Percentiles rank a stretch among this genome's conserved stretches.
These are phyloP conservation scores for Laothoe populi DNA, from an alignment of 2,888 invertebrate species.

Conservation along the genomic window DNA sequence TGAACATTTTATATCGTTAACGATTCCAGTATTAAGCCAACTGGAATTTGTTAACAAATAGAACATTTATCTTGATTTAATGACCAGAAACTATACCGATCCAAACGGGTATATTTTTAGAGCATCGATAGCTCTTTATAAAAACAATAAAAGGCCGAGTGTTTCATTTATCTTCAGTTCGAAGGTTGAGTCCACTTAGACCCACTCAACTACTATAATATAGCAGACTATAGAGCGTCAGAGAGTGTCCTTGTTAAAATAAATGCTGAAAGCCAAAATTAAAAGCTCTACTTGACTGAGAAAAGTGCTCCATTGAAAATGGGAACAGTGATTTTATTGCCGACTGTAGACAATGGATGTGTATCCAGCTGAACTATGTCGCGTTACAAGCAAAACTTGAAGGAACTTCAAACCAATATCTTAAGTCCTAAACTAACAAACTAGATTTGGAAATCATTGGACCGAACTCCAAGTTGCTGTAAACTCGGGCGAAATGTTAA, in stretches of 20 bases:
- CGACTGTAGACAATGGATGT: slow-evolving; percentile 26
- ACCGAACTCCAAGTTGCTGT: slow-evolving; percentile 51
- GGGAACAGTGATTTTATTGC: slow-evolving; percentile 23
- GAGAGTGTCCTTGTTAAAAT: slow-evolving; percentile 26
- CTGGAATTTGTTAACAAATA: neutral
- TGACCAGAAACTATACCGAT: neutral
- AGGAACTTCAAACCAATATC: slow-evolving; percentile 51
- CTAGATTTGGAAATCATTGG: slow-evolving; percentile 62
- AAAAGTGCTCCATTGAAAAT: slow-evolving; percentile 22
- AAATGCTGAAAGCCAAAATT: slow-evolving; percentile 26
- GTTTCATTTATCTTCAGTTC: slow-evolving; percentile 25
- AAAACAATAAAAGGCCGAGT: slow-evolving; percentile 20
- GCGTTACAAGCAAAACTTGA: slow-evolving; percentile 35
- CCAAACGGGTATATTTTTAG: neutral
- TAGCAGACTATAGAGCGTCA: slow-evolving; percentile 5
- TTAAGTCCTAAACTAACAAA: slow-evolving; percentile 67
- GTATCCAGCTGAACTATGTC: slow-evolving; percentile 27
- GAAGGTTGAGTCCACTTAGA: slow-evolving; percentile 5
- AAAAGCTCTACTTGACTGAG: slow-evolving; percentile 23
- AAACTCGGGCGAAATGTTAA: slow-evolving; percentile 38
- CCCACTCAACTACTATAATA: slow-evolving; percentile 16
- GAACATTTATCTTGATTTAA: neutral
- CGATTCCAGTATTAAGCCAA: too few relatives aligned
- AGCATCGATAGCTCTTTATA: slow-evolving; percentile 11
- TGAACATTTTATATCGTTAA: too few relatives aligned